A percentile compares a stretch with the other conserved stretches of the same genome.
These are phyloP conservation scores for Caenorhabditis parvicauda DNA, from an alignment of 2,888 invertebrate genomes.

Conservation along the genomic window DNA sequence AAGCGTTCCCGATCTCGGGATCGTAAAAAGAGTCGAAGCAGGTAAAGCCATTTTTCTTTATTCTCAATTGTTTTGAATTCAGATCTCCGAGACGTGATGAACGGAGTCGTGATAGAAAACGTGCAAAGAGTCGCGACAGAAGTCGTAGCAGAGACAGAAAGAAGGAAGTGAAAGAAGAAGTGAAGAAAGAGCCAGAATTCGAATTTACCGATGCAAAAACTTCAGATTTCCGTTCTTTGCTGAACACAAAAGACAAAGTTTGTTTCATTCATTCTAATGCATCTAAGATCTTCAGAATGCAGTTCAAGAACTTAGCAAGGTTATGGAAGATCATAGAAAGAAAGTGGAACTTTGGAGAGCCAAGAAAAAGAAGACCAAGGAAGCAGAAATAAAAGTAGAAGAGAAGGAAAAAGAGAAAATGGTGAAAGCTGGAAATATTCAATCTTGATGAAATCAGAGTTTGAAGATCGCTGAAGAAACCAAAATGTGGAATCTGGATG, in stretches of 20 bases:
- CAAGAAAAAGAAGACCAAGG: conserved; percentile 24
- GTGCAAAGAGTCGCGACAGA: not conserved
- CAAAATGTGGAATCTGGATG: conserved; percentile 92
- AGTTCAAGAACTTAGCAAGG: conserved; percentile 32
- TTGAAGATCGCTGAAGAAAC: conserved; percentile 3
- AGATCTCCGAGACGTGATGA: conserved; percentile 2
- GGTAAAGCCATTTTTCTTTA: not conserved
- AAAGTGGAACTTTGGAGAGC: conserved; percentile 40
- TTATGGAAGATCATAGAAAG: conserved; percentile 34
- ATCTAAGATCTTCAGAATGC: too few relatives aligned
- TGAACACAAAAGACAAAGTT: not conserved
- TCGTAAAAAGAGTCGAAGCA: conserved; percentile 7
- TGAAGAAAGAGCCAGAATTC: not conserved
- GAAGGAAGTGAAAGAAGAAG: not conserved
- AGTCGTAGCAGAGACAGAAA: too few relatives aligned
- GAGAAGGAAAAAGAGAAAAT: conserved; percentile 8
- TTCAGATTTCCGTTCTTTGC: not conserved
- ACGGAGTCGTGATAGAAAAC: conserved; percentile 5
- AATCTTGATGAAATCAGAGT: not conserved
- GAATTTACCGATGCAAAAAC: not conserved
- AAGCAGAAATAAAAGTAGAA: conserved; percentile 15
- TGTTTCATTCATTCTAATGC: not conserved
- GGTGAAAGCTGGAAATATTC: too few relatives aligned
- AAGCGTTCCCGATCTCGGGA: conserved; percentile 12
- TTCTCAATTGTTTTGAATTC: not conserved